Evolutionary conservation across 2,888 invertebrate species (phyloP), one percentile per base, ranked within the genome.

Genomic region (Dusona sp.): DNA sequence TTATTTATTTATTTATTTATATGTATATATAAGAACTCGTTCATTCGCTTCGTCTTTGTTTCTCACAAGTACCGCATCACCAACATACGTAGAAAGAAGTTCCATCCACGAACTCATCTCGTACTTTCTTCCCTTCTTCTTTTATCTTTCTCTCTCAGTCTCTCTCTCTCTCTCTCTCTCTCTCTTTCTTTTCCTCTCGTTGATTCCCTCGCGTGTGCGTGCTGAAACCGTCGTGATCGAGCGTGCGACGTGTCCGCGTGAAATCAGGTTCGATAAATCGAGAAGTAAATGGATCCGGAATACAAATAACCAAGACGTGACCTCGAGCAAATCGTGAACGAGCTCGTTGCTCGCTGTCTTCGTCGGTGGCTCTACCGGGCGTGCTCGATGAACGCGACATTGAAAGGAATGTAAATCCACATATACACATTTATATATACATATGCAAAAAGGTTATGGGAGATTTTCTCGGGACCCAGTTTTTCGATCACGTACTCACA

Each of bases 361-460:
- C 77, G 82, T 70, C 82, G 82, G 45, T 70, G 82, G 68, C 75
- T 68, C 61, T 68, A 61, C 51, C 65, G 72, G 38, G 77, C 72
- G 65, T 75, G 80, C 89, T 90, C 89, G 85, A 86, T 85, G 84
- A 90, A 89, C 89, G 89, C 91, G 93, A 92, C 93, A 93, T 93
- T 93, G 93, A 92, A 93, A 93, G 91, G 92, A 93, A 93, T 93
- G 92, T 90, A 90, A 92, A 92, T 93, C 91, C 91, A 51, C 79
- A 90, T 13, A 54, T 22, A 51, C 42, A 38, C 57, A 42, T 61
- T 75, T 64, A 19, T 36, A 16, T 36, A 67, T 51, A 36, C 33
- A 65, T 16, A 38, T 51, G 48, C 45, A 29, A 25, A 42, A 61
- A 70, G 68, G 61, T 77, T 70, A 82, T 75, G 77, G 75, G 82